A percentile compares a stretch with the other conserved stretches of the same genome.
Evolutionary conservation across 2,797 vertebrate species (phyloP).

Genomic region (Amblyraja radiata): DNA sequence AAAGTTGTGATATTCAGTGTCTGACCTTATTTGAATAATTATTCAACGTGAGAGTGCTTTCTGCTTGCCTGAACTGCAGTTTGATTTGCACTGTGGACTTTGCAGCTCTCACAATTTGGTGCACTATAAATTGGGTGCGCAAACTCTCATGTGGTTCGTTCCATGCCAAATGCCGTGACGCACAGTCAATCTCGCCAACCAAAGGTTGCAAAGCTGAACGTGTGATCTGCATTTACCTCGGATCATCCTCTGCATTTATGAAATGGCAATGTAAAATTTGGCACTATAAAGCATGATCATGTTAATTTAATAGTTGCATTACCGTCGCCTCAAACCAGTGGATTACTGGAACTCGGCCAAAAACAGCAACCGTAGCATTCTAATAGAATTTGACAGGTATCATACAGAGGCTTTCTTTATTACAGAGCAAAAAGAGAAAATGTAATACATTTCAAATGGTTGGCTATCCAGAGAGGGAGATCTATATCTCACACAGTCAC

Average conservation of each 20-base stretch:
- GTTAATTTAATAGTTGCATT: background rate
- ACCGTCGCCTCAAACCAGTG: background rate
- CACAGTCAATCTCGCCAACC: background rate
- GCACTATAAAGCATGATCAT: background rate
- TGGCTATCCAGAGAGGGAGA: background rate
- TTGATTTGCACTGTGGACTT: background rate
- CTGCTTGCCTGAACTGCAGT: background rate
- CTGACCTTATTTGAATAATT: background rate
- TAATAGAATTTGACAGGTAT: constrained; percentile 23
- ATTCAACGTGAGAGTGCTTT: background rate
- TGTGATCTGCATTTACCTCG: background rate
- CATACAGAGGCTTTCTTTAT: background rate
- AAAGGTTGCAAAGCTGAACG: background rate
- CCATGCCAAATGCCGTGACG: background rate
- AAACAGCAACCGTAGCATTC: background rate
- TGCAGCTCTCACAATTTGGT: background rate
- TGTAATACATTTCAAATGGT: constrained; percentile 21
- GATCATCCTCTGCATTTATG: background rate
- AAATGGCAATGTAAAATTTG: background rate
- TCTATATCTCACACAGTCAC: background rate
- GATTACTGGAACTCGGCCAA: background rate
- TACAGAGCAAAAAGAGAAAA: background rate
- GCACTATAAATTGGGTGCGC: background rate
- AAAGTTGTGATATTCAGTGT: background rate
- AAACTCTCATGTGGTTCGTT: background rate